phyloP scores from a whole-genome alignment of 2,888 invertebrate genomes.

The Himalopsyche tibetana region DNA sequence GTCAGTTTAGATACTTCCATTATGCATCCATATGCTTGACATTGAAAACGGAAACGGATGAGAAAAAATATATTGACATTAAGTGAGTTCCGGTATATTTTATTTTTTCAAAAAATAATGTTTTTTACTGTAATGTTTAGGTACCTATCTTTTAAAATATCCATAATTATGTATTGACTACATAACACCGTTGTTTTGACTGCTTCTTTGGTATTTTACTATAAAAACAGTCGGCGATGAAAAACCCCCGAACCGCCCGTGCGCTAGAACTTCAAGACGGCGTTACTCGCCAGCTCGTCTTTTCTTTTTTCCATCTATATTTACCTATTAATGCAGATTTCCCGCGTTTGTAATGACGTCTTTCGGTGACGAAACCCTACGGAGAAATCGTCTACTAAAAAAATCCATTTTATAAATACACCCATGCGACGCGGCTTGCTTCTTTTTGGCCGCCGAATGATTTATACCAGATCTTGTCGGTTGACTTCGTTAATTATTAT shows the following conservation, averaged over 20 bases:
- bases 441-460: slow-evolving; percentile 35
- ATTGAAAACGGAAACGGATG: too few relatives aligned
- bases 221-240: too few relatives aligned
- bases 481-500: slow-evolving; percentile 38
- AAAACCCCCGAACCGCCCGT: neutral
- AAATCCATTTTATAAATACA: slow-evolving; percentile 38
- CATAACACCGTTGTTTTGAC: too few relatives aligned
- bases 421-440: slow-evolving; percentile 5
- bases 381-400: slow-evolving; percentile 64
- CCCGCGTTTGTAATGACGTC: slow-evolving; percentile 56
- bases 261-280: neutral
- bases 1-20: too few relatives aligned
- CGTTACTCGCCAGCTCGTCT: neutral
- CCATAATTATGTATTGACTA: too few relatives aligned
- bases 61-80: too few relatives aligned
- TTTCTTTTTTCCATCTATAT: neutral
- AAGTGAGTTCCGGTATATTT: too few relatives aligned
- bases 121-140: too few relatives aligned
- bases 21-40: too few relatives aligned
- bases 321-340: slow-evolving; percentile 46
- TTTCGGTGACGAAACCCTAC: slow-evolving; percentile 54
- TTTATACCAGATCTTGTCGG: slow-evolving; percentile 12
- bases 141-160: too few relatives aligned
- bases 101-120: too few relatives aligned
- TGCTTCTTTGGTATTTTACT: too few relatives aligned